Base-by-base conservation (phyloP, 2,888 invertebrate species). In the Pollenia griseotomentosa region DNA sequence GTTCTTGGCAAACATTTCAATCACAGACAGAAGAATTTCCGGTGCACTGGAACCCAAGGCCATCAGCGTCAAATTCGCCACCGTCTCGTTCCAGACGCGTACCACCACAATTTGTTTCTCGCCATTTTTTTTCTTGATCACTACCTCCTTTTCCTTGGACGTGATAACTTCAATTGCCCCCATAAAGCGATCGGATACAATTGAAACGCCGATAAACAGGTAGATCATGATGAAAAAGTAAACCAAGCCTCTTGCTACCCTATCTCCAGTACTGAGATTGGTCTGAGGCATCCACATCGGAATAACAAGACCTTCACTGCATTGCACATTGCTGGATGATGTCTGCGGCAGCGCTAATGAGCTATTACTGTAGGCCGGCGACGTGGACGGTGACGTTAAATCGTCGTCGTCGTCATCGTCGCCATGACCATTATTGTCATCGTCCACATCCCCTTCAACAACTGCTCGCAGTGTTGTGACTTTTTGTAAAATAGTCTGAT, bases 91-190 rank as follows among this genome's bases (percentile, higher is more conserved):
- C 99, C 99, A 99, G 84, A 99, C 97, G 84, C 99, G 95, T 16
- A 99, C 99, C 73, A 96, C 97, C 61, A 99, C 95, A 89, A 97
- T 97, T 91, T 98, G 97, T 14, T 95, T 96, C 87, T 98, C 97
- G 87, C 98, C 97, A 91, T 97, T 97, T 88, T 97, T 96, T 89
- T 97, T 97, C 91, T 97, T 97, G 85, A 99, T 96, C 90, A 96
- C 96, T 91, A 99, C 97, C 93, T 98, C 98, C 91, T 98, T 97
- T 93, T 99, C 99, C 93, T 98, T 97, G 0, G 99, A 99, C 75
- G 99, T 99, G 93, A 99, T 99, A 89, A 98, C 99, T 95, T 99
- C 99, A 93, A 99, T 99, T 90, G 99, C 97, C 59, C 98, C 98
- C 99, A 99, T 99, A 94, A 99, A 99, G 85, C 99, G 96, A 93